phyloP scores from a whole-genome alignment of 2,113 vertebrate species.

The Oncorhynchus keta region DNA sequence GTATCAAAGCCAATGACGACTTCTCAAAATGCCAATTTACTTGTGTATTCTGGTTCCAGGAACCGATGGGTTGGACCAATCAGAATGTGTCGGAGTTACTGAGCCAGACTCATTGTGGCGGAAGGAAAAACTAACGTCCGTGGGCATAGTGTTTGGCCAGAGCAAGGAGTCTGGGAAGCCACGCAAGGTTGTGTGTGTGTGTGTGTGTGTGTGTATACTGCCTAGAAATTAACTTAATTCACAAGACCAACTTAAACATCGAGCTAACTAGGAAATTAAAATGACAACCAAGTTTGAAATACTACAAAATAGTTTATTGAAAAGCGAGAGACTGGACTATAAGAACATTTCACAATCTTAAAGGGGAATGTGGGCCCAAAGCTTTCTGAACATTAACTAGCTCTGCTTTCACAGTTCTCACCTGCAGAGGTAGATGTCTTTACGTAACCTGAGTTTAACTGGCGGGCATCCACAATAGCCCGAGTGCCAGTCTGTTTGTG shows the following conservation, averaged over 20 bases:
- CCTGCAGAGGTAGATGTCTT: constrained; percentile 95
- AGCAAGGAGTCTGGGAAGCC: no score
- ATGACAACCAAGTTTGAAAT: constrained; percentile 75
- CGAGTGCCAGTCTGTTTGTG: no score
- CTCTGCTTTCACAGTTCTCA: constrained; percentile 86
- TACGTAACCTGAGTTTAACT: constrained; percentile 89
- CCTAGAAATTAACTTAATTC: background rate
- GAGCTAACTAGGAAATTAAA: constrained; percentile 11
- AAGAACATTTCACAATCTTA: constrained; percentile 81
- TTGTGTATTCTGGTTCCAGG: no score
- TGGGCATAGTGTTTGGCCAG: no score
- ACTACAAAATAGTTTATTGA: constrained; percentile 93
- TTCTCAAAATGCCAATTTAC: no score
- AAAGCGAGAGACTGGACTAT: constrained; percentile 88
- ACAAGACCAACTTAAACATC: background rate
- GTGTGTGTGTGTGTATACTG: no score
- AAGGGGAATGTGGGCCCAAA: constrained; percentile 70
- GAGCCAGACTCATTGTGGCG: no score
- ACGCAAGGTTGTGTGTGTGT: no score
- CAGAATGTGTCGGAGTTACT: background rate
- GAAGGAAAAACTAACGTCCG: no score
- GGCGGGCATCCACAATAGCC: constrained; percentile 40
- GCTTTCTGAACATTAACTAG: background rate
- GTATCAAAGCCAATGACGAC: no score
- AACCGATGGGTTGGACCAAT: background rate